Percentiles rank a stretch among this genome's conserved stretches.
Conservation (phyloP, 1,140 invertebrate species). For the Diuraphis noxia region DNA sequence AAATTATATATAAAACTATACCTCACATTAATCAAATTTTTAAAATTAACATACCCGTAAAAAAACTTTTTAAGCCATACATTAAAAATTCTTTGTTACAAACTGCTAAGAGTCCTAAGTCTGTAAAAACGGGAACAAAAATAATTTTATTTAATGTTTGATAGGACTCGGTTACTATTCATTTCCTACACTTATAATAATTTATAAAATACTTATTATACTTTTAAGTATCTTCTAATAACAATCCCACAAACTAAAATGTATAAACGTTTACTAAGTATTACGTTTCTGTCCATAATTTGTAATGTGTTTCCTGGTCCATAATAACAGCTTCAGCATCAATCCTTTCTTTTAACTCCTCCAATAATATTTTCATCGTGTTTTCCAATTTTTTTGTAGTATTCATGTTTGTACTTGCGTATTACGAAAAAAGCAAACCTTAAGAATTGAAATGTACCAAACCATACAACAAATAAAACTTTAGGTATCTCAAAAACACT, state of each 20-base stretch:
- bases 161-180: no score
- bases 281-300: conserved; percentile 31
- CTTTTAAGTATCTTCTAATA: conserved; percentile 22
- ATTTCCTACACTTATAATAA: background rate
- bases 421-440: background rate
- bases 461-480: background rate
- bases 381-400: conserved; percentile 7
- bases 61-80: no score
- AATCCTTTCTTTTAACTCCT: conserved; percentile 35
- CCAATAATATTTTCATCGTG: background rate
- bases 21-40: no score
- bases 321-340: background rate
- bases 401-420: background rate
- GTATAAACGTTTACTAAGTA: conserved; percentile 4
- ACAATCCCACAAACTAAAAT: background rate
- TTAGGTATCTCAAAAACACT: background rate
- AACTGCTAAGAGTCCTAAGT: no score
- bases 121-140: no score
- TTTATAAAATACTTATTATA: background rate
- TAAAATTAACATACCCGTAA: no score
- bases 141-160: no score
- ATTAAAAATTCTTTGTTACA: no score
- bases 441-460: background rate
- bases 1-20: no score
- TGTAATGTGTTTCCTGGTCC: conserved; percentile 4